Percentiles rank a stretch among this genome's conserved stretches.
These are phyloP conservation scores for Itoplectis maculator DNA, from an alignment of 2,888 invertebrate species.

Conservation along the genomic window DNA sequence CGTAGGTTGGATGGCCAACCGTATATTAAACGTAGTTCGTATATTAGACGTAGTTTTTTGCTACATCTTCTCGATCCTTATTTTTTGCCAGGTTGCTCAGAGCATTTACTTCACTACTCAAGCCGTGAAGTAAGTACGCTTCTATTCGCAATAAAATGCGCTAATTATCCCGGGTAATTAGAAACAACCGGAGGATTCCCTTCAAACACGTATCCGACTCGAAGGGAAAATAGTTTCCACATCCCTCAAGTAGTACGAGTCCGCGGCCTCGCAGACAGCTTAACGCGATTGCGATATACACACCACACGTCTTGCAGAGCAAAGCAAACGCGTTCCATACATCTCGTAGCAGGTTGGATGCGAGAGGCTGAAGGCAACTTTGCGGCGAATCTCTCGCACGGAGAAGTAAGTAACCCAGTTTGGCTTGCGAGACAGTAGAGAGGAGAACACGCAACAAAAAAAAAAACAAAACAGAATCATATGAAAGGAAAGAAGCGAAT, in stretches of 20 bases:
- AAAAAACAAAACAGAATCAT: conserved; percentile 15
- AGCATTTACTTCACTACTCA: too few species aligned
- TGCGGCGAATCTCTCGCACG: conserved; percentile 5
- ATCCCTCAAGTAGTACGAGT: conserved; percentile 17
- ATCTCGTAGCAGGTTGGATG: conserved; percentile 21
- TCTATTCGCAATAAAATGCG: too few species aligned
- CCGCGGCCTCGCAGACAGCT: conserved; percentile 6
- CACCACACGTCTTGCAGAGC: background rate
- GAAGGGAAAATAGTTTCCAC: background rate
- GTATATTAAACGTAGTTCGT: too few species aligned
- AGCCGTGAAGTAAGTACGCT: too few species aligned
- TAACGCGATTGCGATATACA: background rate
- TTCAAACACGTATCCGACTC: background rate
- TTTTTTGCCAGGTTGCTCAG: too few species aligned
- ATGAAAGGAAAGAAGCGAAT: conserved; percentile 6
- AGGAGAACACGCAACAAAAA: conserved; percentile 8
- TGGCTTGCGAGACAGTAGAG: conserved; percentile 55
- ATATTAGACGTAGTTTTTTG: too few species aligned
- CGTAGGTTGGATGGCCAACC: too few species aligned
- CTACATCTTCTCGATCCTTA: too few species aligned
- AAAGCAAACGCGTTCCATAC: background rate
- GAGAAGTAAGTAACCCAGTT: conserved; percentile 70
- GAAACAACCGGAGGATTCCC: background rate
- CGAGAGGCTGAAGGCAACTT: conserved; percentile 5
- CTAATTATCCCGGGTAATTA: too few species aligned